Base-by-base conservation (phyloP, 2,113 vertebrate genomes). In the Odocoileus hemionus region DNA sequence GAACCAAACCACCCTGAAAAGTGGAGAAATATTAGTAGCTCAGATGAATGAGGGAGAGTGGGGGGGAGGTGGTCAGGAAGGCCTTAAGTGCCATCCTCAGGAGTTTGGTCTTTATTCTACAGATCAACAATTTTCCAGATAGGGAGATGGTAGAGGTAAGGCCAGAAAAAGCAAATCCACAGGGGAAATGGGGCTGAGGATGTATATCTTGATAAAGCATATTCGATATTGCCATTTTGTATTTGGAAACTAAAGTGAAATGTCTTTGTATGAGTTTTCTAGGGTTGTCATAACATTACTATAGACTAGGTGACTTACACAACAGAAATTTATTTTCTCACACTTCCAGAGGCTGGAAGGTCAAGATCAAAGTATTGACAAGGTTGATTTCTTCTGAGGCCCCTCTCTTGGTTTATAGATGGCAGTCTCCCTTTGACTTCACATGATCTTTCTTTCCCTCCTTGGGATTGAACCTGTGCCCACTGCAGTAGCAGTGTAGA, bases 201-300 rank as follows among this genome's bases (percentile, higher is more conserved):
- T 30, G 25, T 30, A 50, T 91, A 83, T 16, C 64, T 64, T 90
- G 70, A 54, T 94, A 97, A 89, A 52, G 52, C 47, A 60, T 74
- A 85, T 54, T 78, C 28, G 36, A 47, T 26, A 6, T 36, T 82
- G 50, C 39, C 55, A 28, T 45, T 96, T 55, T 70, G 39, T 60
- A 80, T 95, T 83, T 87, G 89, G 74, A 88, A 95, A 96, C 92
- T 67, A n/a, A 83, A 90, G 36, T 43, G 30, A 91, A 90, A 95
- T 87, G n/a, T 43, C 23, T 83, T 60, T 28, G 11, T 86, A 21
- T 88, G 64, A 13, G 54, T 83, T 94, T 86, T 28, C 28, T 64
- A 84, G 16, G 23, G 39, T 50, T 88, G 50, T 79, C 50, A 58
- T 43, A 67, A 58, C 91, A 79, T 85, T 39, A 89, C 15, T 50